Percentiles rank a stretch among this genome's conserved stretches.
Evolutionary conservation across 2,113 vertebrate species (phyloP).

Genomic region (Pollachius pollachius): DNA sequence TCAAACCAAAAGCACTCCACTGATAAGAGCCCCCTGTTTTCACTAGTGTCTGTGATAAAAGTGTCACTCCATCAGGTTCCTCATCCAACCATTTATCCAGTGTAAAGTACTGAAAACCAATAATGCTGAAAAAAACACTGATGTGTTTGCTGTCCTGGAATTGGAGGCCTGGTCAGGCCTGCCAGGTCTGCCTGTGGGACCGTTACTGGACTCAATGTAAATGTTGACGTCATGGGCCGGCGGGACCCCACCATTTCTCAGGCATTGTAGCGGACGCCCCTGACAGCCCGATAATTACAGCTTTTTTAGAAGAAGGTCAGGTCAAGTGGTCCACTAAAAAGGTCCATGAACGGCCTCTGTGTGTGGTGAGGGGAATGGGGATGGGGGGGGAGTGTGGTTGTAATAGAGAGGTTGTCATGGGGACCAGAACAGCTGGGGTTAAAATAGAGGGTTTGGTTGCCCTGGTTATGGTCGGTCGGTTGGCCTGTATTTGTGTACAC

Average conservation of each 20-base stretch:
- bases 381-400: constrained; percentile 25
- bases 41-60: too few species aligned
- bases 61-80: not conserved
- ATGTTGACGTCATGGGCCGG: constrained; percentile 25
- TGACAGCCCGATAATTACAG: constrained; percentile 49
- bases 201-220: constrained; percentile 11
- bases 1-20: not conserved
- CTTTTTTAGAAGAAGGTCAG: constrained; percentile 30
- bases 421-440: constrained; percentile 57
- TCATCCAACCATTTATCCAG: not conserved
- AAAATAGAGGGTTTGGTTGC: constrained; percentile 57
- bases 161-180: too few species aligned
- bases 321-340: constrained; percentile 56
- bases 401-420: constrained; percentile 64
- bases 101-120: not conserved
- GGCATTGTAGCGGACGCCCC: constrained; percentile 12
- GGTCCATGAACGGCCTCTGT: too few species aligned
- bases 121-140: not conserved
- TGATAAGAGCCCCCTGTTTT: too few species aligned
- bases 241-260: constrained; percentile 12
- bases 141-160: not conserved
- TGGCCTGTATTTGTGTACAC: constrained; percentile 56
- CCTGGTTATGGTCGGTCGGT: constrained; percentile 39
- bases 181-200: too few species aligned
- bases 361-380: constrained; percentile 21